Evolutionary conservation across 92 coral and sea anemone species (phyloP), one percentile per base, ranked within the genome.

Genomic region (Phenganax stokvisi): DNA sequence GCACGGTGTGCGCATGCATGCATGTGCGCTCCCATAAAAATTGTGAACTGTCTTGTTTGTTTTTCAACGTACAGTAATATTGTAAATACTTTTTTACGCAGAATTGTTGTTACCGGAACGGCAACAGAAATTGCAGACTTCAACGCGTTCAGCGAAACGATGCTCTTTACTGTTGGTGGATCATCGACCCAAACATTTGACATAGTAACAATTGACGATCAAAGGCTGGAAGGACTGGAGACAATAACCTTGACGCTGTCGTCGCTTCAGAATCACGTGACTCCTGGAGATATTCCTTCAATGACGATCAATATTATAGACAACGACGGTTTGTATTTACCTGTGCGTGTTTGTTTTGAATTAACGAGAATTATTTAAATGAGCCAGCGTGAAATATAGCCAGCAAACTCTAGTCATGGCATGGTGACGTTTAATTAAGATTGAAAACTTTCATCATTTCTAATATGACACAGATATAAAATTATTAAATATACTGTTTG

Each of bases 241-340:
- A 76, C 81, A 10, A 76, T 76, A 2, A 60, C 29, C 28, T 64
- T 76, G 44, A 29, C 55, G 16, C 59, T 76, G 9, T 76, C 81
- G 57, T 52, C 81, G 44, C 6, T 44, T 25, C 9, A 16, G 25
- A 76, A 54, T 13, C 81, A 76, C 31, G 81, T 76, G 27, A 64
- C 56, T 31, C 27, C 81, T 76, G 81, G 81, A 58, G 56, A 47
- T 57, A 76, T 76, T 12, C n/a, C 70, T 29, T 29, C 70, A 31
- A 76, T 29, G 54, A 76, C 70, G 11, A 53, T 76, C 56, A 57
- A 28, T 57, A 76, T 76, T 76, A 10, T 64, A 9, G 81, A 76
- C 70, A 76, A 76, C 44, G 81, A 76, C 30, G 81, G 81, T 76
- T 57, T 28, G 53, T 76, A 58, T 60, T 13, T 44, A 2, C 57